A percentile compares a stretch with the other conserved stretches of the same genome.
phyloP scores from a whole-genome alignment of 2,113 vertebrate species.

The Spermophilus dauricus region DNA sequence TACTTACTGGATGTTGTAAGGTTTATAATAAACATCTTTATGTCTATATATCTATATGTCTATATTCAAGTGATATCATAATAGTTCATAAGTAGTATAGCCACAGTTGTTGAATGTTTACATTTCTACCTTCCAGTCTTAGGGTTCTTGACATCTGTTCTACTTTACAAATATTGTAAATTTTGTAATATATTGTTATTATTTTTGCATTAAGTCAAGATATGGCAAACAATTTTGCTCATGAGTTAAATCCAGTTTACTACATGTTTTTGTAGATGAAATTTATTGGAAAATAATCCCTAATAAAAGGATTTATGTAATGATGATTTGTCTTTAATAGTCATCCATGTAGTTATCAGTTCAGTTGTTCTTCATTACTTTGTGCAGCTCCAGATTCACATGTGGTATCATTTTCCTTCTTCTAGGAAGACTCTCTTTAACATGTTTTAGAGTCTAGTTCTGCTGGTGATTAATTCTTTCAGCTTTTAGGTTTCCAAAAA shows the following conservation, averaged over 20 bases:
- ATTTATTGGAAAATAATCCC: neutral
- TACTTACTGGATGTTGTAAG: neutral
- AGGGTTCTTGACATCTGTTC: neutral
- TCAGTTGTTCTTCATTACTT: neutral
- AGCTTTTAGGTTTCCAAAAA: neutral
- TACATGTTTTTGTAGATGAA: conserved; percentile 10
- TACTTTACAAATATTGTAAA: neutral
- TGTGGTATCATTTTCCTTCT: neutral
- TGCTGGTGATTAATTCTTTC: neutral
- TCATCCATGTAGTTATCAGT: neutral
- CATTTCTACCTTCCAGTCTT: neutral
- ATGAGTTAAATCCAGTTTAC: neutral
- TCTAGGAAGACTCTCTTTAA: neutral
- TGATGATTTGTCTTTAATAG: neutral
- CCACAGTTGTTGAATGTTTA: neutral
- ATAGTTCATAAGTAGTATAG: neutral
- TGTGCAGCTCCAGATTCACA: neutral
- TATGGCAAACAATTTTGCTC: neutral
- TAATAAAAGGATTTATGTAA: neutral
- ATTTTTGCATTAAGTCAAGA: neutral
- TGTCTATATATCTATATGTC: neutral
- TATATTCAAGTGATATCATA: neutral
- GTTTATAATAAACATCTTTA: neutral
- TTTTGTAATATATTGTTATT: neutral
- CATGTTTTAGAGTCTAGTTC: neutral